Percentiles rank a stretch among this genome's conserved stretches.
phyloP scores from a whole-genome alignment of 2,113 vertebrate genomes.

The Gymnorhina tibicen region DNA sequence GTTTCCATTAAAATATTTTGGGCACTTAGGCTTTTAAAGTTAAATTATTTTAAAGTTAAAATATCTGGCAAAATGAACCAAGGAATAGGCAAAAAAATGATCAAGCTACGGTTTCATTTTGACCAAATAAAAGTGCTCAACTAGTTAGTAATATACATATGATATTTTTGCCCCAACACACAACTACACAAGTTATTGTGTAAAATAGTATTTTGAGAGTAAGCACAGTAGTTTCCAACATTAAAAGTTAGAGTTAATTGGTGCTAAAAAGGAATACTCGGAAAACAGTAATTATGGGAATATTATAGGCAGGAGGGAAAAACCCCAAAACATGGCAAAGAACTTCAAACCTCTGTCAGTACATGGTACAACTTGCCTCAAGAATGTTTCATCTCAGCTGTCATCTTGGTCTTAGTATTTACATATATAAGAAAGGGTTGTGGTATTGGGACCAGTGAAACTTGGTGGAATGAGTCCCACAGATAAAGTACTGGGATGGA shows the following conservation, averaged over 20 bases:
- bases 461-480: background rate
- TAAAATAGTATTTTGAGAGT: background rate
- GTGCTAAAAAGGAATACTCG: background rate
- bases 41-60: background rate
- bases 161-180: background rate
- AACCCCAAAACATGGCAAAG: fast-evolving
- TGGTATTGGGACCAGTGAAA: background rate
- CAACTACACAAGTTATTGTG: background rate
- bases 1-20: background rate
- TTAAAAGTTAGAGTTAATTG: background rate
- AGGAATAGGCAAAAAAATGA: background rate
- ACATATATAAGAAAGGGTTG: background rate
- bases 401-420: background rate
- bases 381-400: background rate
- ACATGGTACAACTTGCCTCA: background rate
- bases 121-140: background rate
- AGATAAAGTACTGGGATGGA: background rate
- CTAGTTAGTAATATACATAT: background rate
- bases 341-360: background rate
- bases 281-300: background rate
- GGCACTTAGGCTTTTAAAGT: background rate
- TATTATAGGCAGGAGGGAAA: background rate
- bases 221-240: background rate
- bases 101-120: background rate
- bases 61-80: background rate